Percentiles rank a stretch among this genome's conserved stretches.
These are phyloP conservation scores for Umimayanthus kanabou DNA, from an alignment of 92 coral and sea anemone genomes.

Conservation along the genomic window DNA sequence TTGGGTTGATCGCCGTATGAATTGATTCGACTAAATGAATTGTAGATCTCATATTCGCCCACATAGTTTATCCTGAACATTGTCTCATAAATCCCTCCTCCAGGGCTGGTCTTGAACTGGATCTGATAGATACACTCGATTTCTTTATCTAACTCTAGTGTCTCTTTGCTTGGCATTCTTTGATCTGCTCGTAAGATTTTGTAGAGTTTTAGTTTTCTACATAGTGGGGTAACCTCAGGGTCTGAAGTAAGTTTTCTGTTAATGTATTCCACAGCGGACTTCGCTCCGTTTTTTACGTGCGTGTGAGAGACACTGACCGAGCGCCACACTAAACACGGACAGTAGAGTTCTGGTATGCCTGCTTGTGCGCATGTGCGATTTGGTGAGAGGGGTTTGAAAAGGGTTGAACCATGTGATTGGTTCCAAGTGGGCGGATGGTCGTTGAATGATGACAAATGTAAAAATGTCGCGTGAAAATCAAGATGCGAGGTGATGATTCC, in stretches of 20 bases:
- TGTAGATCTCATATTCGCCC: slow-evolving; percentile 10
- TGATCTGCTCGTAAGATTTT: slow-evolving; percentile 61
- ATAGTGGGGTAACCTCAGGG: slow-evolving; percentile 31
- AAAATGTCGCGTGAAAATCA: slow-evolving; percentile 76
- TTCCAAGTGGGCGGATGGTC: slow-evolving; percentile 27
- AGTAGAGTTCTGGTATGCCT: slow-evolving; percentile 74
- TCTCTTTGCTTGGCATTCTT: slow-evolving; percentile 52
- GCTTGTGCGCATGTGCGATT: slow-evolving; percentile 66
- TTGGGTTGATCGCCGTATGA: slow-evolving; percentile 56
- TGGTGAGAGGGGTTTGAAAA: slow-evolving; percentile 50
- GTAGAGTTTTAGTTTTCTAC: slow-evolving; percentile 48
- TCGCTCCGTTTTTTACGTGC: slow-evolving; percentile 59
- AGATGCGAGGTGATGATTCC: slow-evolving; percentile 68
- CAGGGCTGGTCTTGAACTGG: slow-evolving; percentile 66
- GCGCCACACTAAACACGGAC: slow-evolving; percentile 72
- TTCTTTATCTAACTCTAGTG: slow-evolving; percentile 25
- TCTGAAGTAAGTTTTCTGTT: slow-evolving; percentile 54
- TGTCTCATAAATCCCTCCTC: slow-evolving; percentile 63
- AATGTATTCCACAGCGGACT: slow-evolving; percentile 55
- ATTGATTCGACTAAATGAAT: slow-evolving; percentile 45
- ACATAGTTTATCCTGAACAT: slow-evolving; percentile 40
- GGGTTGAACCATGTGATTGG: slow-evolving; percentile 52
- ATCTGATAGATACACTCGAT: slow-evolving; percentile 65
- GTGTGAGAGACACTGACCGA: slow-evolving; percentile 53
- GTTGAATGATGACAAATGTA: slow-evolving; percentile 60